These are phyloP conservation scores for Strix uralensis DNA, from an alignment of 2,113 vertebrate genomes.

Conservation along the genomic window DNA sequence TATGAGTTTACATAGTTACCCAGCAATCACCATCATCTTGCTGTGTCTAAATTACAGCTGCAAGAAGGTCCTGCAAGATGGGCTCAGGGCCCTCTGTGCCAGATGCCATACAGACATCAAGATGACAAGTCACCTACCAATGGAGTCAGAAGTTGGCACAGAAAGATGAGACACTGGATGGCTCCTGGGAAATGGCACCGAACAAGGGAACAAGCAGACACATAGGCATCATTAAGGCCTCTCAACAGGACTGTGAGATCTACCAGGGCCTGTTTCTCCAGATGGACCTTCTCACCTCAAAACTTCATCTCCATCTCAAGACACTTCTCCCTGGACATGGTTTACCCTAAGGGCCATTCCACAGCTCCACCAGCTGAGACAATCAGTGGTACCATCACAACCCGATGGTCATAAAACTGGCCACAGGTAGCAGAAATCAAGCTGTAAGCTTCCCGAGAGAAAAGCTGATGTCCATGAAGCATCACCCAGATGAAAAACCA, in stretches of 20 bases:
- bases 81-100: background rate
- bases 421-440: background rate
- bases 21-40: background rate
- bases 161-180: background rate
- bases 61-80: background rate
- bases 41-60: background rate
- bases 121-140: background rate
- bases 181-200: background rate
- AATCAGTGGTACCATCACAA: background rate
- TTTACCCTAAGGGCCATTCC: background rate
- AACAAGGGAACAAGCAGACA: background rate
- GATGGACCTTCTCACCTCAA: background rate
- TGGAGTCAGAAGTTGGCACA: background rate
- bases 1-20: background rate
- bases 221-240: accelerated
- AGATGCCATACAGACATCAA: background rate
- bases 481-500: background rate
- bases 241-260: background rate
- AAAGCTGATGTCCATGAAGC: background rate
- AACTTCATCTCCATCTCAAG: background rate
- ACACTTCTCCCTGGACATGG: background rate
- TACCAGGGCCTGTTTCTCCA: background rate
- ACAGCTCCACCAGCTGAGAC: background rate
- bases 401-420: background rate
- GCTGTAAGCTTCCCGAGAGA: background rate